Evolutionary conservation across 2,113 vertebrate genomes (phyloP).

Genomic region (Ancistrus triradiatus): DNA sequence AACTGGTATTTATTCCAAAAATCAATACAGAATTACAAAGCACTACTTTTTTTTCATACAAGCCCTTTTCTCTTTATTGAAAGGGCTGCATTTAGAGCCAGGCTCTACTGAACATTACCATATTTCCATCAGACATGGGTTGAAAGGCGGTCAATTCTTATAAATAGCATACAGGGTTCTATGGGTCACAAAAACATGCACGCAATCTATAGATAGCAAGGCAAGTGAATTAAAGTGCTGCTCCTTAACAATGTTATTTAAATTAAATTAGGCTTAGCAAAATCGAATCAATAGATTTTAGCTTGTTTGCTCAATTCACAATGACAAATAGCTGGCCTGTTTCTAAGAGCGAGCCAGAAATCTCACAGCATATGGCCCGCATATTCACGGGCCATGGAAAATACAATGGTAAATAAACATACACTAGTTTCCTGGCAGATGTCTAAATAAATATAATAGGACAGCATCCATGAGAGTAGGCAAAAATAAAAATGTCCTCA

Average conservation of each 20-base stretch:
- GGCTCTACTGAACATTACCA: not conserved
- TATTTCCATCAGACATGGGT: not conserved
- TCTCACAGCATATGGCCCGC: conserved; percentile 20
- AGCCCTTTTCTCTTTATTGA: not conserved
- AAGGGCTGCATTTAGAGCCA: not conserved
- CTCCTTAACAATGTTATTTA: conserved; percentile 46
- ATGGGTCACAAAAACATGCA: conserved; percentile 16
- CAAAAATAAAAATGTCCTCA: not conserved
- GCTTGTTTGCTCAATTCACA: conserved; percentile 42
- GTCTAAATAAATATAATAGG: conserved; percentile 12
- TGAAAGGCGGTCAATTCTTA: conserved; percentile 21
- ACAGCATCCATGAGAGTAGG: not conserved
- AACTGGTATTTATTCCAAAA: no score
- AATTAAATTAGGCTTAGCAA: conserved; percentile 45
- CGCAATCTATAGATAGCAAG: conserved; percentile 35
- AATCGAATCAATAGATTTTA: conserved; percentile 49
- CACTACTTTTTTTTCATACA: not conserved
- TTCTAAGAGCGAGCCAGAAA: conserved; percentile 25
- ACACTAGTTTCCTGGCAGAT: not conserved
- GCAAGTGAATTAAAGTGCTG: conserved; percentile 39
- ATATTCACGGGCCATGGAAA: conserved; percentile 1
- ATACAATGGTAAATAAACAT: not conserved
- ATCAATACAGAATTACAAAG: not conserved
- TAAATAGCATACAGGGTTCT: conserved; percentile 13
- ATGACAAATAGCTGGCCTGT: conserved; percentile 35